Percentiles rank a stretch among this genome's conserved stretches.
These are phyloP conservation scores for Prosapia bicincta DNA, from an alignment of 2,888 invertebrate species.

Conservation along the genomic window DNA sequence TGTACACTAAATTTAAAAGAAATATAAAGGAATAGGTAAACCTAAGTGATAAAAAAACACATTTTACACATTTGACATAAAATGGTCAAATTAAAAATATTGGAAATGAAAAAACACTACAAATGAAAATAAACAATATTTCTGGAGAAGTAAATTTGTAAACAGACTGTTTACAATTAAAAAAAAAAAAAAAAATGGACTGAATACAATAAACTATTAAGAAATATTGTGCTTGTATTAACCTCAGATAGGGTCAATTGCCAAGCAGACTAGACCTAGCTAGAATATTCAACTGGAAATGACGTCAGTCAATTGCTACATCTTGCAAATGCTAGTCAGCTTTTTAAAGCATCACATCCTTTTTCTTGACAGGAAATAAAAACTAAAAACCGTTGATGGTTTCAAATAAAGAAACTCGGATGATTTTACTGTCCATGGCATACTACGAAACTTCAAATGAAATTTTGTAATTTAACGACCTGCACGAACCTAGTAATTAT, in stretches of 20 bases:
- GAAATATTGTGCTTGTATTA: neutral
- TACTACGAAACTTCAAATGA: too few relatives aligned
- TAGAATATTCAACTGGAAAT: neutral
- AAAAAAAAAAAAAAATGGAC: neutral
- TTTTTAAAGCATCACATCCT: neutral
- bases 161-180: neutral
- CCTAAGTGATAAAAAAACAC: too few relatives aligned
- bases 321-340: neutral
- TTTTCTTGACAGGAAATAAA: neutral
- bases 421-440: too few relatives aligned
- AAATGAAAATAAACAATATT: too few relatives aligned
- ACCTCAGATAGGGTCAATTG: neutral
- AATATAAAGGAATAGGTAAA: too few relatives aligned
- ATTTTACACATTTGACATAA: too few relatives aligned
- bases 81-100: too few relatives aligned
- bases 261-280: neutral
- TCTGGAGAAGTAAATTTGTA: neutral
- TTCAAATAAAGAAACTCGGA: neutral
- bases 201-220: neutral
- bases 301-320: neutral
- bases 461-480: too few relatives aligned
- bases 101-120: too few relatives aligned
- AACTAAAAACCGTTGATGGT: neutral
- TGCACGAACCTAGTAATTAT: too few relatives aligned
- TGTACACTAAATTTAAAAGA: too few relatives aligned